phyloP scores from a whole-genome alignment of 2,888 invertebrate genomes.

The Lasioglossum lativentre region DNA sequence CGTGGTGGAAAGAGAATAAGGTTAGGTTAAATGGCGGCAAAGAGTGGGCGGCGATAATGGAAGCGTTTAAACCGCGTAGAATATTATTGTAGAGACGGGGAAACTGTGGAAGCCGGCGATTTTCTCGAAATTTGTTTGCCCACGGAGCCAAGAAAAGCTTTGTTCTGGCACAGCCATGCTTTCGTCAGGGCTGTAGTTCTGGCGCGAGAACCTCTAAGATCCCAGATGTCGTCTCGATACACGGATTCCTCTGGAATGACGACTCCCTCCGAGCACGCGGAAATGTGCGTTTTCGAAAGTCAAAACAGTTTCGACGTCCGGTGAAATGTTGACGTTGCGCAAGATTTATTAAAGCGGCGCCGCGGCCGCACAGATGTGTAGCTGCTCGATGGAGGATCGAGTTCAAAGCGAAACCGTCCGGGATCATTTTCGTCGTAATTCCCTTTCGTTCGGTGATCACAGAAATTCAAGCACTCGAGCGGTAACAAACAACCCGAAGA shows the following conservation, averaged over 20 bases:
- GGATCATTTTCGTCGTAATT: not conserved
- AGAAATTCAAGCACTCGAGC: not conserved
- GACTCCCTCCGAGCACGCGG: not conserved
- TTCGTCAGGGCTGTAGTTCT: not conserved
- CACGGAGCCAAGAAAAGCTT: slow-evolving; percentile 68
- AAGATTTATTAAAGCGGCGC: slow-evolving; percentile 21
- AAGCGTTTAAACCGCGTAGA: slow-evolving; percentile 24
- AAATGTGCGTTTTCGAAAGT: slow-evolving; percentile 36
- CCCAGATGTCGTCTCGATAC: slow-evolving; percentile 66
- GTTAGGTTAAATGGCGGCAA: not conserved
- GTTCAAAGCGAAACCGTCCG: not conserved
- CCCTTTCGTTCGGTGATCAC: not conserved
- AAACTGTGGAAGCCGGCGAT: slow-evolving; percentile 37
- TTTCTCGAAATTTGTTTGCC: slow-evolving; percentile 64
- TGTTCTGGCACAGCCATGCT: slow-evolving; percentile 65
- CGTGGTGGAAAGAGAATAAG: not conserved
- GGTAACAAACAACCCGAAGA: not conserved
- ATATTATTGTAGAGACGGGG: slow-evolving; percentile 30
- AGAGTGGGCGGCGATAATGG: slow-evolving; percentile 8
- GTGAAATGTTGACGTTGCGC: slow-evolving; percentile 21
- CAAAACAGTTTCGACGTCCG: slow-evolving; percentile 37
- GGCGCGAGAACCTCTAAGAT: slow-evolving; percentile 29
- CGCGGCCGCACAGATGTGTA: not conserved
- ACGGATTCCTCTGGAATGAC: slow-evolving; percentile 23
- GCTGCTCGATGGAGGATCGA: not conserved